Evolutionary conservation across 2,888 invertebrate species (phyloP), one percentile per base, ranked within the genome.

Genomic region (Spodoptera picta): DNA sequence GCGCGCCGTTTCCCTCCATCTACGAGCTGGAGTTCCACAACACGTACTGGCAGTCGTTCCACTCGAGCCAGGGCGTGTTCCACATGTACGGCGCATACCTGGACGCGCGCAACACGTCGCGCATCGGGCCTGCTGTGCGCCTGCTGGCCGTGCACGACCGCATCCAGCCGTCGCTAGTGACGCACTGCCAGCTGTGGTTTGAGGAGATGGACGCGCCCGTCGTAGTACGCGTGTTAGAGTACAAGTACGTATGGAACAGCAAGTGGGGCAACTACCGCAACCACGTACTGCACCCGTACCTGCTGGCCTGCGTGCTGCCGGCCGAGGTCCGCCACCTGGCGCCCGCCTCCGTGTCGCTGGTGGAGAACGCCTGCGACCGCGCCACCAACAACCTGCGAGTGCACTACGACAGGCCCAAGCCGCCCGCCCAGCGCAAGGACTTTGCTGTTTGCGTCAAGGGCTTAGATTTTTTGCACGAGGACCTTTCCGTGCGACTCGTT

Each of bases 401-500:
- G 2, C 97, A 98, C 80, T 97, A 97, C 91, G 96, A 97, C 86
- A 96, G 96, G 64, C 98, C 98, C 0, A 42, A 75, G 44, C 83
- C 84, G 48, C 85, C 84, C 42, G 94, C 92, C 3, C 91, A 93
- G 60, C 97, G 96, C 82, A 97, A 97, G 81, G 97, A 97, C 31
- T 98, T 98, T 87, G 98, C 98, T 1, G 98, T 98, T 3, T 98
- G 98, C 89, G 98, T 98, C 24, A 98, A 98, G 89, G 99, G 99
- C 0, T 94, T 99, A 59, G 98, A 99, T 90, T 99, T 99, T 85
- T 95, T 98, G 3, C 97, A 98, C 91, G 98, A 98, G 84, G 99
- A 99, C 90, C 92, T 98, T 1, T 98, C 98, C 1, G 97, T 98
- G 14, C 95, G 98, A 3, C 94, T 99, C 27, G 97, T 99, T 52